phyloP scores from a whole-genome alignment of 1,140 invertebrate species.

The Anastatus disparis region DNA sequence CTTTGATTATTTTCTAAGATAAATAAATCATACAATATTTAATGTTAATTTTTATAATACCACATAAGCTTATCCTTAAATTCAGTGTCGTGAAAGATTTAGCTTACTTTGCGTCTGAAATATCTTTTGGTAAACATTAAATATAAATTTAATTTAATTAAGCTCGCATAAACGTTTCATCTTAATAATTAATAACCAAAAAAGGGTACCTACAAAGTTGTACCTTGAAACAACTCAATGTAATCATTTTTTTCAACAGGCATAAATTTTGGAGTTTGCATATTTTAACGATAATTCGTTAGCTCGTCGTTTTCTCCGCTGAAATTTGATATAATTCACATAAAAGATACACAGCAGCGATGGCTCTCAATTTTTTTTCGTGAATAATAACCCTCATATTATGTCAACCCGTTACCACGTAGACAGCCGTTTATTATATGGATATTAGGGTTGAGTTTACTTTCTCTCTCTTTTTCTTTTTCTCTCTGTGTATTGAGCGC shows the following conservation, averaged over 20 bases:
- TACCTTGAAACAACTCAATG: conserved; percentile 14
- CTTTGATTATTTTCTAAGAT: too few relatives aligned
- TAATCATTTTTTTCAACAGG: neutral
- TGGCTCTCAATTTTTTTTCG: conserved; percentile 34
- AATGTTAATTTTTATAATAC: neutral
- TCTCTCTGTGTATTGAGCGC: too few relatives aligned
- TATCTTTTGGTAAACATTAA: too few relatives aligned
- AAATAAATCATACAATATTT: neutral
- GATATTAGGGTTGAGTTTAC: conserved; percentile 43
- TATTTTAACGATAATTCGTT: conserved; percentile 17
- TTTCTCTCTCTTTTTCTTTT: too few relatives aligned
- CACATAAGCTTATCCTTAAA: conserved; percentile 10
- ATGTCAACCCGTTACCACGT: conserved; percentile 64
- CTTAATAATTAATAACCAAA: conserved; percentile 43
- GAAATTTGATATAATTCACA: neutral
- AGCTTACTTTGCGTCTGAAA: neutral
- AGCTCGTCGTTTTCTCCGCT: too few relatives aligned
- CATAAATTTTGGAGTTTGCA: neutral
- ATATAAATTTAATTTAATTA: conserved; percentile 2
- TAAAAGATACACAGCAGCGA: too few relatives aligned
- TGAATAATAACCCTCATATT: conserved; percentile 62
- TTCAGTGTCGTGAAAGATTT: neutral
- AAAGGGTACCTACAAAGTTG: too few relatives aligned
- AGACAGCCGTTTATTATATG: conserved; percentile 65
- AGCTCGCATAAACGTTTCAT: conserved; percentile 26